Conservation (phyloP, 2,113 vertebrate genomes). For the Odontesthes bonariensis region DNA sequence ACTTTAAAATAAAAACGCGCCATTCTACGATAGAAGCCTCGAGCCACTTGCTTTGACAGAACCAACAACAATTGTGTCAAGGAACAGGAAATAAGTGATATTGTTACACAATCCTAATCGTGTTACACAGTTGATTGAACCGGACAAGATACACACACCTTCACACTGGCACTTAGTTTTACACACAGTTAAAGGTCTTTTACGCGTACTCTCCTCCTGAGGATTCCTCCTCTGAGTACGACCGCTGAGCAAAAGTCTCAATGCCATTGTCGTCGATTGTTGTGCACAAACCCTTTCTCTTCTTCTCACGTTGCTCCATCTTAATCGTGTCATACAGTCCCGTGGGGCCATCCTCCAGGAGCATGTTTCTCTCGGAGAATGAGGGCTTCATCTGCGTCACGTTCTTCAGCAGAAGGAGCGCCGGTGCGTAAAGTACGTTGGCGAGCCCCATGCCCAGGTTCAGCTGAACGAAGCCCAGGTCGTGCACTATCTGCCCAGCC, state of each 20-base stretch:
- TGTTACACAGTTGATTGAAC: conserved; percentile 80
- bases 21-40: conserved; percentile 56
- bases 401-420: conserved; percentile 91
- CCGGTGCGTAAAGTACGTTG: conserved; percentile 95
- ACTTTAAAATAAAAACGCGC: conserved; percentile 48
- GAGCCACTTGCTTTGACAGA: conserved; percentile 56
- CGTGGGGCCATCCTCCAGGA: conserved; percentile 93
- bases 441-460: conserved; percentile 96
- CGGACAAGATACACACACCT: conserved; percentile 60
- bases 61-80: conserved; percentile 36
- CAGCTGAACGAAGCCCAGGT: conserved; percentile 93
- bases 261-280: conserved; percentile 77
- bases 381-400: conserved; percentile 93
- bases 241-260: conserved; percentile 77
- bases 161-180: conserved; percentile 71
- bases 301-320: conserved; percentile 88
- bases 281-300: conserved; percentile 79
- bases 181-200: conserved; percentile 55
- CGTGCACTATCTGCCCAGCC: conserved; percentile 95
- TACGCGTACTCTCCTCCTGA: conserved; percentile 89
- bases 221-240: conserved; percentile 85
- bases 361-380: conserved; percentile 92
- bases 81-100: conserved; percentile 60
- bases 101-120: conserved; percentile 79
- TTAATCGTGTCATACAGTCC: conserved; percentile 95